Base-by-base conservation (phyloP, 92 coral and sea anemone genomes). In the Micromussa lordhowensis region DNA sequence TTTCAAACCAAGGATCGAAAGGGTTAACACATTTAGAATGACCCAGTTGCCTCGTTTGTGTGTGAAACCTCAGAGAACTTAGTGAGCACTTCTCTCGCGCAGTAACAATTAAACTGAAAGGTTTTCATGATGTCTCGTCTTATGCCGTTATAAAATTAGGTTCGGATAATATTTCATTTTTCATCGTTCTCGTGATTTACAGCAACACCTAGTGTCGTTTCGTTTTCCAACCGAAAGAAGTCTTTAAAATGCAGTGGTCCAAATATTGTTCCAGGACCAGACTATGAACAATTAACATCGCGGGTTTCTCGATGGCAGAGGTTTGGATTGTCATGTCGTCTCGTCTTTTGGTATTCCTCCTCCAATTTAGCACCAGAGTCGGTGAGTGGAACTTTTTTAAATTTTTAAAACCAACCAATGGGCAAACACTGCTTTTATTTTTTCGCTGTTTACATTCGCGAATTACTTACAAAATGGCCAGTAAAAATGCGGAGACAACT, bases 151-250 rank as follows among this genome's bases (percentile, higher is more conserved):
- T 12, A 12, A 9, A 79, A 9, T 55, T 19, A 2, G 85, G 29
- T 13, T 9, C 26, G 18, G 3, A 44, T 3, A 17, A 17, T 24
- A 66, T 82, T 82, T 82, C 85, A 38, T 82, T 82, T n/a, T 82
- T 68, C 85, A 38, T 24, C n/a, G 19, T 44, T 16, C 59, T 26
- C 58, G 85, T 63, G 36, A 82, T 29, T 5, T 32, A 30, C 0
- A 21, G 70, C 51, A 44, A 44, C 51, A 44, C 51, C 1, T 44
- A 9, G 71, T 66, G 71, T 14, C 36, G 29, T 82, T 82, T 82
- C 85, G 72, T 38, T 82, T 82, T 82, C 85, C 51, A 64, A 59
- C 36, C 10, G 19, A 26, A 66, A 16, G 26, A 17, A 82, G 28
- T 34, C 58, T 36, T 66, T 64, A 68, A 66, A 82, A 48, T 12